phyloP scores from a whole-genome alignment of 2,888 invertebrate species.

The Epistrophella euchroma region DNA sequence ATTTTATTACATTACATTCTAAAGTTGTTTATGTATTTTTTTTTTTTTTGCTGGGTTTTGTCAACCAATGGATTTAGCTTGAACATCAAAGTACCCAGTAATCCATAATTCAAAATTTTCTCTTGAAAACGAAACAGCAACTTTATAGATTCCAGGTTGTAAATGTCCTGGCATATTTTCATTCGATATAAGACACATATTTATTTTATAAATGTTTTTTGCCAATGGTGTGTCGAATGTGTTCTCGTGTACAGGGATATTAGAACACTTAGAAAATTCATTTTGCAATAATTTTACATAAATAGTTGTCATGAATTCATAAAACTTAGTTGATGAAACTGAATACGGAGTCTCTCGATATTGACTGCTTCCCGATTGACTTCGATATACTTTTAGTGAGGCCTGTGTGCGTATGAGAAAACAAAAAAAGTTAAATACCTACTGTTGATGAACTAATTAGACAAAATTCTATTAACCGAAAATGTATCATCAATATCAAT shows the following conservation, averaged over 20 bases:
- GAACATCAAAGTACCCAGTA: background rate
- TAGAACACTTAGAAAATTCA: background rate
- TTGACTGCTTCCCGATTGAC: background rate
- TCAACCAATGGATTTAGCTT: background rate
- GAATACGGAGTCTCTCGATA: background rate
- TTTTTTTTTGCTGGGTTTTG: background rate
- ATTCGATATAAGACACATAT: background rate
- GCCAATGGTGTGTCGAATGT: background rate
- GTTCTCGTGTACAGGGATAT: background rate
- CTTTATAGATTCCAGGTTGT: background rate
- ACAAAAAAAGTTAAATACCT: background rate
- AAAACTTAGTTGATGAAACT: background rate
- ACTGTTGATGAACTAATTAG: background rate
- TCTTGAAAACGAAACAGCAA: background rate
- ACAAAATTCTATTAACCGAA: background rate
- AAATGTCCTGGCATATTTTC: background rate
- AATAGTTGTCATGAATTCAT: background rate
- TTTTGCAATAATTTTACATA: background rate
- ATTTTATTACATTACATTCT: background rate
- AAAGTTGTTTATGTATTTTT: background rate
- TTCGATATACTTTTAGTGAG: background rate
- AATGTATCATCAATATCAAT: background rate
- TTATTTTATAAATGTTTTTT: background rate
- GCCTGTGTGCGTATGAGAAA: background rate
- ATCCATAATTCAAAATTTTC: background rate